Evolutionary conservation across 1,140 invertebrate species (phyloP).

Genomic region (Aphidius ervi): DNA sequence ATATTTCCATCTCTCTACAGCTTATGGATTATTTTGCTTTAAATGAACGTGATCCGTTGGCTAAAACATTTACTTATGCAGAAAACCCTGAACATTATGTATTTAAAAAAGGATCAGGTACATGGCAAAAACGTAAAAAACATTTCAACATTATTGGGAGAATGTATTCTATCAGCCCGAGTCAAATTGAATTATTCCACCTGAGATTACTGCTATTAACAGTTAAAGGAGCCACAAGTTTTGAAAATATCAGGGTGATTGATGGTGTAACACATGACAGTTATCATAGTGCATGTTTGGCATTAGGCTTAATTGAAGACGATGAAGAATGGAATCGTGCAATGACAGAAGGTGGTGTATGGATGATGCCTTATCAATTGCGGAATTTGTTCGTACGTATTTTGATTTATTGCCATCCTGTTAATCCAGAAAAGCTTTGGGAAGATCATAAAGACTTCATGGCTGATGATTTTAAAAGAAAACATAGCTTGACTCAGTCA

Average conservation of each 20-base stretch:
- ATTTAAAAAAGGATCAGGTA: slow-evolving; percentile 4
- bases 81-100: slow-evolving; percentile 9
- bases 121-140: slow-evolving; percentile 12
- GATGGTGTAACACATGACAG: not conserved
- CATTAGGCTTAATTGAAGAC: slow-evolving; percentile 18
- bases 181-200: slow-evolving; percentile 10
- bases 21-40: slow-evolving; percentile 14
- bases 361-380: slow-evolving; percentile 16
- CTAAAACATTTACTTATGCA: slow-evolving; percentile 1
- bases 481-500: not conserved
- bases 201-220: slow-evolving; percentile 6
- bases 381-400: slow-evolving; percentile 15
- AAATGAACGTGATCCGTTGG: slow-evolving; percentile 12
- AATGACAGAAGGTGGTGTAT: slow-evolving; percentile 8
- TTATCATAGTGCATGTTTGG: slow-evolving; percentile 12
- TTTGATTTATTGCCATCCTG: slow-evolving; percentile 12
- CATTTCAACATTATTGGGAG: not conserved
- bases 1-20: too few relatives aligned
- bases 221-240: slow-evolving; percentile 13
- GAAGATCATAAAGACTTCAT: slow-evolving; percentile 15
- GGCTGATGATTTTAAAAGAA: slow-evolving; percentile 16
- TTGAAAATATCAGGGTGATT: slow-evolving; percentile 8
- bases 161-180: not conserved
- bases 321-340: slow-evolving; percentile 16
- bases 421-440: slow-evolving; percentile 18